These are phyloP conservation scores for Mythimna lalbum DNA, from an alignment of 2,888 invertebrate genomes.

Conservation along the genomic window DNA sequence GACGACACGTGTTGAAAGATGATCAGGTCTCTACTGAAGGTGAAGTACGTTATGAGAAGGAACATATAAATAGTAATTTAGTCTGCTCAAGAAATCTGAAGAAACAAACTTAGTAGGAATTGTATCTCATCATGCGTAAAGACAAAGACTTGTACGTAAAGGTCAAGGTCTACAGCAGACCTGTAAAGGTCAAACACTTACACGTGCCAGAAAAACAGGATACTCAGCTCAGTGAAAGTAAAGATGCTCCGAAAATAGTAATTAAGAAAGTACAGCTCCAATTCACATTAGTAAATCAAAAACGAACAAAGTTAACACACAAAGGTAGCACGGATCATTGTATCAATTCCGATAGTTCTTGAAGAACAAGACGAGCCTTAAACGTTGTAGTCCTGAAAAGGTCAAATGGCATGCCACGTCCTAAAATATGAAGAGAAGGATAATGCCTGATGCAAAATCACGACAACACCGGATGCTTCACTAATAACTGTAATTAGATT, in stretches of 20 bases:
- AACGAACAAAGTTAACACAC: constrained; percentile 40
- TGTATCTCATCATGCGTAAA: constrained; percentile 59
- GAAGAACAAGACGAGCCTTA: not conserved
- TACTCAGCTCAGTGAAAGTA: too few species aligned
- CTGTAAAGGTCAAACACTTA: constrained; percentile 71
- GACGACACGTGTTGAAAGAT: not conserved
- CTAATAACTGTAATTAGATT: too few species aligned
- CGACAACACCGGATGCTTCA: too few species aligned
- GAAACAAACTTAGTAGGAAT: constrained; percentile 40
- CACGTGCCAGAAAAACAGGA: constrained; percentile 27
- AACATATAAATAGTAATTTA: not conserved
- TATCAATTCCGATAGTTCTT: not conserved
- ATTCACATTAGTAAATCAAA: not conserved
- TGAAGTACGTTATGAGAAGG: not conserved
- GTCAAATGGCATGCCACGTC: not conserved
- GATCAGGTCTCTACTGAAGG: not conserved
- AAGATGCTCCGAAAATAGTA: not conserved
- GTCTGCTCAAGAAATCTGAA: constrained; percentile 43
- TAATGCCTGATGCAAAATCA: too few species aligned
- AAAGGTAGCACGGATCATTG: constrained; percentile 33
- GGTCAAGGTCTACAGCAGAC: constrained; percentile 60
- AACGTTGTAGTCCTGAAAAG: not conserved
- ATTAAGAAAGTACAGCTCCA: not conserved
- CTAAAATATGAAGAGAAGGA: too few species aligned
- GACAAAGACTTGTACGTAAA: constrained; percentile 65